These are phyloP conservation scores for Zoanthus solanderi DNA, from an alignment of 92 coral and sea anemone genomes.

Conservation along the genomic window DNA sequence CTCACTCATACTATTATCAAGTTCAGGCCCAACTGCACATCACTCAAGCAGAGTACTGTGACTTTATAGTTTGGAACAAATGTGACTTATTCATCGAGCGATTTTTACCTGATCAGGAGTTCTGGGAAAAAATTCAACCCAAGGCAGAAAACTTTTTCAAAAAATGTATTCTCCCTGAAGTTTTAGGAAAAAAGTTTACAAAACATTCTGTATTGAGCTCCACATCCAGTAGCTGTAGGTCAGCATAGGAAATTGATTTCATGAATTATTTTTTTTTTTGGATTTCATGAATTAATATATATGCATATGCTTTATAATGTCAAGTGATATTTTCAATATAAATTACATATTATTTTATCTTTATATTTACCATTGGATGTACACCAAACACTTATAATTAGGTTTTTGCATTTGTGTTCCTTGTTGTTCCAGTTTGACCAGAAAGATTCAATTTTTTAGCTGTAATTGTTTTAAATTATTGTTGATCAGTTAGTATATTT, in stretches of 20 bases:
- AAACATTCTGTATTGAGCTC: slow-evolving; percentile 3
- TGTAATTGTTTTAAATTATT: not conserved
- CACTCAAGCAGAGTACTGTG: not conserved
- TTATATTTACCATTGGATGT: too few species aligned
- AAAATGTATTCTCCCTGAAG: not conserved
- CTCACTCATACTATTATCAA: slow-evolving; percentile 38
- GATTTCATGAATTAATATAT: too few species aligned
- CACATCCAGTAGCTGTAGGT: not conserved
- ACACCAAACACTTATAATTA: not conserved
- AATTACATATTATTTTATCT: too few species aligned
- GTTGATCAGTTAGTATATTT: slow-evolving; percentile 5
- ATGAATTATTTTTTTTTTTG: too few species aligned
- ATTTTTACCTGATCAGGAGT: not conserved
- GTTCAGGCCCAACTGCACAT: slow-evolving; percentile 13
- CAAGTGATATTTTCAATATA: too few species aligned
- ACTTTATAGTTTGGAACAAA: not conserved
- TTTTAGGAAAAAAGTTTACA: not conserved
- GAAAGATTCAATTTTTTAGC: not conserved
- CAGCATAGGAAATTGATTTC: not conserved
- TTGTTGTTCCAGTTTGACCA: not conserved
- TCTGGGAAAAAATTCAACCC: not conserved
- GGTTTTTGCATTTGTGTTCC: not conserved
- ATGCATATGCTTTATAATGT: too few species aligned
- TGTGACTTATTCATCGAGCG: not conserved
- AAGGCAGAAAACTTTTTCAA: not conserved